Conservation (phyloP, 2,113 vertebrate genomes). For the rabbit (Oryctolagus cuniculus) region DNA sequence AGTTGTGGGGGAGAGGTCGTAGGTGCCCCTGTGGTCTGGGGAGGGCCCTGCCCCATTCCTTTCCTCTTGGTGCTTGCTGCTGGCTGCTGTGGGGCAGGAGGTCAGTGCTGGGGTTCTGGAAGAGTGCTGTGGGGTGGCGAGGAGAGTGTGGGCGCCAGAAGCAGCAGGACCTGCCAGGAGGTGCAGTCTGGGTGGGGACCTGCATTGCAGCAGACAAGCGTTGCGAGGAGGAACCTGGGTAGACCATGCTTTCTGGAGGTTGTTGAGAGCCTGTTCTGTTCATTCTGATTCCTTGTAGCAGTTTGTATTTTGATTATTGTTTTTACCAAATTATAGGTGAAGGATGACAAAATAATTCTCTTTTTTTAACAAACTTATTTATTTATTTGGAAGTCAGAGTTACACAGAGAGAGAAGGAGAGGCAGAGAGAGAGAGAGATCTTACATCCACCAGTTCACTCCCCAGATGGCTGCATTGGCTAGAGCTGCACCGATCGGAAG, state of each 20-base stretch:
- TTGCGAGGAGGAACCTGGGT: not conserved
- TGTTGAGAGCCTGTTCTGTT: not conserved
- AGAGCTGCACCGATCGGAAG: too few species aligned
- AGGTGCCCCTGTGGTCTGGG: too few species aligned
- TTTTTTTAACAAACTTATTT: not conserved
- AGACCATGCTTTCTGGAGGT: fast-evolving
- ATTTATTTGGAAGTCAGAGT: too few species aligned
- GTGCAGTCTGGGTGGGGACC: not conserved
- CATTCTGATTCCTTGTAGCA: not conserved
- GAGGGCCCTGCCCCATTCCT: not conserved
- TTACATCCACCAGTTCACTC: too few species aligned
- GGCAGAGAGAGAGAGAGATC: too few species aligned
- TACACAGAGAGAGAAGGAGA: too few species aligned
- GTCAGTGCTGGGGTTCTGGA: not conserved
- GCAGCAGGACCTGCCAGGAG: not conserved
- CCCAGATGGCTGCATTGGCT: too few species aligned
- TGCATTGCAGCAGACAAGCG: not conserved
- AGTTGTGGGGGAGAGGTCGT: too few species aligned
- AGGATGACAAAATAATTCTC: not conserved
- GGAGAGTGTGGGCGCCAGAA: not conserved
- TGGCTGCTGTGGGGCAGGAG: not conserved
- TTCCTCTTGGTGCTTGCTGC: not conserved
- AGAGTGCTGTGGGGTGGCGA: fast-evolving
- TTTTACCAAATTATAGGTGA: conserved; percentile 14
- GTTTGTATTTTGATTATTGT: conserved; percentile 1